Conservation (phyloP, 2,113 vertebrate genomes). For the Carollia perspicillata region DNA sequence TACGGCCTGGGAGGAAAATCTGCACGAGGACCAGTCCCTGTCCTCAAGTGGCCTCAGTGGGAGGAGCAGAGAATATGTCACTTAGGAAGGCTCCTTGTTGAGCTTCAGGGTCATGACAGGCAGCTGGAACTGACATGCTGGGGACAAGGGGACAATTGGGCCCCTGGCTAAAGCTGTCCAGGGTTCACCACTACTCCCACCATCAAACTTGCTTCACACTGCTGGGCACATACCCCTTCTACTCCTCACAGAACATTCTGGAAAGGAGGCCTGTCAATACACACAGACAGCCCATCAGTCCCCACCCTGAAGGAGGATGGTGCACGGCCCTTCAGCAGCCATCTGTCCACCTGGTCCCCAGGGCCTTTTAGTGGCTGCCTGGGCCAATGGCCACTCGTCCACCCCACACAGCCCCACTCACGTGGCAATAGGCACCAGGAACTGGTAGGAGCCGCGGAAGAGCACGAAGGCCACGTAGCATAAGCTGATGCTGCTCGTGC, state of each 20-base stretch:
- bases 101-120: not conserved
- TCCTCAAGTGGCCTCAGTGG: accelerated
- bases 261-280: not conserved
- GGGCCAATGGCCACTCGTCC: not conserved
- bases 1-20: not conserved
- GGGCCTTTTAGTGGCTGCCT: not conserved
- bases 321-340: not conserved
- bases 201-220: not conserved
- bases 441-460: conserved; percentile 93
- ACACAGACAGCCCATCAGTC: accelerated
- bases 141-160: accelerated
- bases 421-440: conserved; percentile 96
- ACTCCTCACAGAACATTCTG: not conserved
- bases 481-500: conserved; percentile 87
- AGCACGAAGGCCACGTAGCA: conserved; percentile 90
- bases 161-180: not conserved
- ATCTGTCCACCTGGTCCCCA: accelerated
- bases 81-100: accelerated
- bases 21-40: not conserved
- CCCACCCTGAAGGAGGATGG: not conserved
- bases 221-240: not conserved
- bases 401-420: conserved; percentile 77
- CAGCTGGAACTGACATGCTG: not conserved
- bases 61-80: no score
- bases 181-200: not conserved